Percentiles rank a stretch among this genome's conserved stretches.
Conservation (phyloP, 1,140 invertebrate genomes). For the Tetragnatha versicolor region DNA sequence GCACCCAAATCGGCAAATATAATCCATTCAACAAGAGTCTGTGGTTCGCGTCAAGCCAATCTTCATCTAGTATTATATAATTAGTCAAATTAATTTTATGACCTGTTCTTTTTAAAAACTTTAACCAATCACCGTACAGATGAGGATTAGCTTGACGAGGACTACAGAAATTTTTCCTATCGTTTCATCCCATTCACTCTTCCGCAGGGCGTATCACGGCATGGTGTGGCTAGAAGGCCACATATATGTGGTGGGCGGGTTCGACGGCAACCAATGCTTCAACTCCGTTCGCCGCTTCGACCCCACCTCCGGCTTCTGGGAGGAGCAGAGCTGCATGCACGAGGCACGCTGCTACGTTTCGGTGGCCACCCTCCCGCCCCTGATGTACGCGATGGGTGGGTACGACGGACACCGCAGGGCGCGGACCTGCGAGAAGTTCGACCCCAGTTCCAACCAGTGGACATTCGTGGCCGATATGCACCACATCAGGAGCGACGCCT, state of each 20-base stretch:
- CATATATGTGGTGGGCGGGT: slow-evolving; percentile 81
- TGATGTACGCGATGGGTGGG: slow-evolving; percentile 68
- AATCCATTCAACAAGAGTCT: too few relatives aligned
- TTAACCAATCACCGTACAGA: too few relatives aligned
- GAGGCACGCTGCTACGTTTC: slow-evolving; percentile 77
- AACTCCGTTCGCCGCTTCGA: slow-evolving; percentile 75
- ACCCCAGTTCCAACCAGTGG: slow-evolving; percentile 63
- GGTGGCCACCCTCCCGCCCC: slow-evolving; percentile 70
- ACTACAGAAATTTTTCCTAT: not conserved
- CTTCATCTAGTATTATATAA: too few relatives aligned
- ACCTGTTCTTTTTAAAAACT: too few relatives aligned
- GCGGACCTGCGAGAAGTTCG: slow-evolving; percentile 65
- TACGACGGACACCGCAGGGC: slow-evolving; percentile 67
- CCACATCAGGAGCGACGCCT: slow-evolving; percentile 61
- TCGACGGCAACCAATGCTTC: slow-evolving; percentile 75
- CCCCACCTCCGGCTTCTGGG: slow-evolving; percentile 71
- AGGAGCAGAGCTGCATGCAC: slow-evolving; percentile 77
- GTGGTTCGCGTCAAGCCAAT: too few relatives aligned
- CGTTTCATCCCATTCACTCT: not conserved
- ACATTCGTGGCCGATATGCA: slow-evolving; percentile 61
- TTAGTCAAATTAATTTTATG: too few relatives aligned
- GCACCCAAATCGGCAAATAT: too few relatives aligned
- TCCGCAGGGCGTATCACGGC: slow-evolving; percentile 75
- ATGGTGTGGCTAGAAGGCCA: slow-evolving; percentile 72
- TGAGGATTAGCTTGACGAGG: too few relatives aligned